Percentiles rank a stretch among this genome's conserved stretches.
phyloP scores from a whole-genome alignment of 2,888 invertebrate species.

The Sminthurinus aureus region DNA sequence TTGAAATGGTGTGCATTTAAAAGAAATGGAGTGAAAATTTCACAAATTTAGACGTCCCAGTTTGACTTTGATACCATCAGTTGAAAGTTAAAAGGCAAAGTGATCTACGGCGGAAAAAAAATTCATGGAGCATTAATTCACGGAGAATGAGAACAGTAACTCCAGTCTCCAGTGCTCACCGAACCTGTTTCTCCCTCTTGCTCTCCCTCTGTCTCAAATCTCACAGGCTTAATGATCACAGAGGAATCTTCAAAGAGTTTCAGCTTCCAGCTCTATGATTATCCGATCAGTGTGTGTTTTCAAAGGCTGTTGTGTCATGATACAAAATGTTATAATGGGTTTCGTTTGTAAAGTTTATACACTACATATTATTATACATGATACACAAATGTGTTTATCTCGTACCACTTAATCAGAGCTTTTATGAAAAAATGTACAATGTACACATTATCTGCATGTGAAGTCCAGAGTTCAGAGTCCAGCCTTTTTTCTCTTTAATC shows the following conservation, averaged over 20 bases:
- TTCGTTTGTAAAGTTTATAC: no score
- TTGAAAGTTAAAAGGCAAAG: background rate
- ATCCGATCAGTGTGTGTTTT: conserved; percentile 5
- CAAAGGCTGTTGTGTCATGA: background rate
- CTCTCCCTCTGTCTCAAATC: background rate
- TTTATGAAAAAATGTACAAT: no score
- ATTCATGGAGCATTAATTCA: conserved; percentile 9
- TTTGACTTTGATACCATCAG: conserved; percentile 1
- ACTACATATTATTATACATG: no score
- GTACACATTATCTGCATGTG: no score
- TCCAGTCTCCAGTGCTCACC: background rate
- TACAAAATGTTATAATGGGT: no score
- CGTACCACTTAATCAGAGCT: no score
- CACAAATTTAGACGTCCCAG: conserved; percentile 6
- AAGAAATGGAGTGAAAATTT: background rate
- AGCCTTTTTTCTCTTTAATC: no score
- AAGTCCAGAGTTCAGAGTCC: no score
- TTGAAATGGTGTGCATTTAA: background rate
- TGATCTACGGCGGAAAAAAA: background rate
- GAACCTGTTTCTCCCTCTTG: background rate
- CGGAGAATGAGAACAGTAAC: background rate
- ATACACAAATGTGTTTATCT: no score
- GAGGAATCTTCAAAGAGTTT: background rate
- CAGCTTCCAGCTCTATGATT: conserved; percentile 1
- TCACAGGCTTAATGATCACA: background rate